Base-by-base conservation (phyloP, 2,888 invertebrate species). In the Alloplasta piceator region DNA sequence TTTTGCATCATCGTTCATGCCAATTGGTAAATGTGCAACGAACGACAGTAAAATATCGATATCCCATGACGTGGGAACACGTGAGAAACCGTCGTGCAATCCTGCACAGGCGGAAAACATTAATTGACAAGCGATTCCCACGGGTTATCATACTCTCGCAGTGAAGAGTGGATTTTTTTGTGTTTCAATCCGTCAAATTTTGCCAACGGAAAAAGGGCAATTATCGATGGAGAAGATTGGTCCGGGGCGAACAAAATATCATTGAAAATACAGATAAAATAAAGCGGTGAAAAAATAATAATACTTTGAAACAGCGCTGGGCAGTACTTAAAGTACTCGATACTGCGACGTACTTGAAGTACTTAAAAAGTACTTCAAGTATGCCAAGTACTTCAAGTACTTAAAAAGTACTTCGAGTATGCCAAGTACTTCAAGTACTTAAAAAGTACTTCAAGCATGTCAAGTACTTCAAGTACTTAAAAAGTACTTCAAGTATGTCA, bases 111-210 rank as follows among this genome's bases (percentile, higher is more conserved):
- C 60, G 60, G 66, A 60, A 50, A 39, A 72, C 72, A 63, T 74
- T 78, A 78, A 81, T 81, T 81, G 81, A 81, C 81, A 78, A 71
- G 64, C 55, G n/a, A 71, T 78, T 71, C 77, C 70, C 63, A 64
- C 50, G 68, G 41, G 73, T 55, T 66, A 50, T 26, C 55, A 14
- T 50, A 55, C 64, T 58, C 68, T 58, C 76, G 43, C 43, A 41
- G 38, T 67, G 55, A 46, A 46, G 26, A 70, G 50, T 14, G 6
- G 46, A 56, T 73, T 41, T 58, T 43, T 46, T 71, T 71, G 39
- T 50, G 4, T 64, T 61, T 38, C 26, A 10, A 61, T 71, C 52
- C 76, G 67, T 66, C 67, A 68, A 76, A 63, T 10, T 77, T 63
- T n/a, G 36, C 52, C 26, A 55, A 12, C 14, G 7, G 5, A 67